Evolutionary conservation across 2,113 vertebrate species (phyloP).

Genomic region (Haplotaxodon microlepis): DNA sequence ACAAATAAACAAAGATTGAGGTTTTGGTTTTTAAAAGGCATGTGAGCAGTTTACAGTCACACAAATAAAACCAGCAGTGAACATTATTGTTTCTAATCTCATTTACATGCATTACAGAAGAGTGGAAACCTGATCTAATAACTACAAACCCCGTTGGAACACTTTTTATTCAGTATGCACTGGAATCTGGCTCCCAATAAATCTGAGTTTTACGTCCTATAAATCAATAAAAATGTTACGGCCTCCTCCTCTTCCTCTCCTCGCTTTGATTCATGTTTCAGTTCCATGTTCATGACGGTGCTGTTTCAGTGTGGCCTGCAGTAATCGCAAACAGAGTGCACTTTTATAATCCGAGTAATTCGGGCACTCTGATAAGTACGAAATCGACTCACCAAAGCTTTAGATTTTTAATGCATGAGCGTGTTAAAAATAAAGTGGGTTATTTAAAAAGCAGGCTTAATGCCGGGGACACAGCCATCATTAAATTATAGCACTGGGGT

Average conservation of each 20-base stretch:
- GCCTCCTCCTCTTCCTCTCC: background rate
- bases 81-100: background rate
- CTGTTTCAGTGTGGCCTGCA: background rate
- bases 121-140: background rate
- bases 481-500: constrained; percentile 24
- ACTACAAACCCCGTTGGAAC: background rate
- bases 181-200: background rate
- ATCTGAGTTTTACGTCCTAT: background rate
- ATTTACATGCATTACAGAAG: background rate
- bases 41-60: background rate
- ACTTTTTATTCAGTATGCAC: background rate
- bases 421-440: constrained; percentile 38
- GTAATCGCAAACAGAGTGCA: constrained; percentile 12
- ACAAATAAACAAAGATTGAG: background rate
- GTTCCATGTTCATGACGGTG: background rate
- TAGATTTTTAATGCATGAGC: background rate
- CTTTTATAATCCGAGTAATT: constrained; percentile 45
- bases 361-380: constrained; percentile 5
- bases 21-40: background rate
- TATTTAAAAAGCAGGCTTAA: constrained; percentile 16
- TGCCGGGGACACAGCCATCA: background rate
- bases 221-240: constrained; percentile 10
- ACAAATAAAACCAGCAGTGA: background rate
- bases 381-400: constrained; percentile 40
- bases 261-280: constrained; percentile 15